phyloP scores from a whole-genome alignment of 2,888 invertebrate species.

The Malacosoma neustria region DNA sequence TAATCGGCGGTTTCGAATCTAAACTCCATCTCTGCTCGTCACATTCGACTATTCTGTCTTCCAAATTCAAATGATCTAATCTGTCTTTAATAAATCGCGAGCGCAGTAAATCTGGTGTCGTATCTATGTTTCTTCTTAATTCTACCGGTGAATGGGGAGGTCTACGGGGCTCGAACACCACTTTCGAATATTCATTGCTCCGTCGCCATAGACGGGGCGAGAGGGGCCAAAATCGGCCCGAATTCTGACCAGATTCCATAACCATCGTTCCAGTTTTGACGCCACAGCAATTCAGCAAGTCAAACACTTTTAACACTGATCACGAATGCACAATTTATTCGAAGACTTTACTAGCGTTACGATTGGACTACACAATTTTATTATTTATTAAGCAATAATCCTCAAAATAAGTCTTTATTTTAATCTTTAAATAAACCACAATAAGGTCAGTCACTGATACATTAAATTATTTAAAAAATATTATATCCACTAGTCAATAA shows the following conservation, averaged over 20 bases:
- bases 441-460: no score
- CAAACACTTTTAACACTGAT: conserved; percentile 9
- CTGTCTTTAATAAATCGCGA: conserved; percentile 47
- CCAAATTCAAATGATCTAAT: conserved; percentile 47
- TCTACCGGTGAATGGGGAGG: conserved; percentile 54
- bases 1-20: conserved; percentile 51
- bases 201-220: conserved; percentile 64
- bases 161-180: conserved; percentile 61
- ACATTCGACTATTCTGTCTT: conserved; percentile 28
- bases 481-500: no score
- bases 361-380: no score
- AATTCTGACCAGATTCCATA: conserved; percentile 58
- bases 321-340: no score
- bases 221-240: conserved; percentile 61
- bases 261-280: conserved; percentile 46
- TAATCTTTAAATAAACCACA: no score
- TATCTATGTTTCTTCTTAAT: conserved; percentile 34
- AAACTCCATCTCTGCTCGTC: conserved; percentile 45
- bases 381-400: no score
- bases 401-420: no score
- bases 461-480: no score
- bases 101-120: conserved; percentile 50
- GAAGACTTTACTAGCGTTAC: no score
- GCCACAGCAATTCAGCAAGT: no score
- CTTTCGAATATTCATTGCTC: conserved; percentile 63